Base-by-base conservation (phyloP, 2,113 vertebrate species). In the Oophaga pumilio region DNA sequence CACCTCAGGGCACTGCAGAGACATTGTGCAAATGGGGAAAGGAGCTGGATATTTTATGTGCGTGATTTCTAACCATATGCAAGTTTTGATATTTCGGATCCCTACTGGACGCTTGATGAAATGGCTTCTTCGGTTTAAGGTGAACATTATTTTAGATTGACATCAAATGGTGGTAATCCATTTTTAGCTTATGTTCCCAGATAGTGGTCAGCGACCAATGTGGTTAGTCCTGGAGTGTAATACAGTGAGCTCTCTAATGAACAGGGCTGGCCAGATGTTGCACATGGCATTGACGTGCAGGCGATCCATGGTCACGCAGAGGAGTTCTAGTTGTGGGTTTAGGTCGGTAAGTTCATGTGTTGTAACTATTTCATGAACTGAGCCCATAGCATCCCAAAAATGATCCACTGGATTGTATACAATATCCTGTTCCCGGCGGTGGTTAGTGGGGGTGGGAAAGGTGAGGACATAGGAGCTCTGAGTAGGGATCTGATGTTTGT, bases 111-210 rank as follows among this genome's bases (percentile, higher is more conserved):
- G 28, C 50, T 85, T 77, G 64, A 77, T 53, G 74, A 66, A 77
- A 11, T 7, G 14, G 24, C 15, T 85, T 73, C 13, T n/a, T 52
- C 1, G 22, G 33, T 76, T 71, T 77, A 77, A 26, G 74, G 74
- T 66, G 57, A 77, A 85, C 71, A 52, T 52, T 62, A 77, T 77
- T 66, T n/a, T 74, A 77, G 84, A 77, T 85, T 76, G 84, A 76
- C 60, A 77, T 85, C 22, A 77, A 85, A 77, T 85, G 74, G 28
- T 62, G 57, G 22, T 85, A 85, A 85, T 77, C 84, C 71, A 17
- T 77, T 20, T 76, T 85, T 62, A 66, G 84, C 22, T 77, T 77
- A 85, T 85, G 73, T 85, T 5, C 26, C 33, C 84, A 85, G 53
- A 85, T 73, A 85, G 43, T 26, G 59, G 84, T 85, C 71, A 26